Evolutionary conservation across 2,113 vertebrate genomes (phyloP), one percentile per base, ranked within the genome.

Genomic region (Cricetomys ansorgei): DNA sequence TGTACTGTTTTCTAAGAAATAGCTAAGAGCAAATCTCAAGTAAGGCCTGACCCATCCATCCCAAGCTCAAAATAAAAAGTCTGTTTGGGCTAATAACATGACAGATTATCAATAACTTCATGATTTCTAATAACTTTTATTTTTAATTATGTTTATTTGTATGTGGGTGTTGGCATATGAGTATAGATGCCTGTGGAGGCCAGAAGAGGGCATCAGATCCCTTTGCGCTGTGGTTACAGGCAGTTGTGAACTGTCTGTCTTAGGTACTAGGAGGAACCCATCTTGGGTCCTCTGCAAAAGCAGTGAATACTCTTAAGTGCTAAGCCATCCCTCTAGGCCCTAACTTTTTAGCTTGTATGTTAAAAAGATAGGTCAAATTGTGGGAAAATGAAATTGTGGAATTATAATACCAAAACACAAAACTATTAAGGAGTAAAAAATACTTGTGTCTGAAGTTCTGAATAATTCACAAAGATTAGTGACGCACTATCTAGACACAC

Each of bases 61-160:
- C 89, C 72, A 95, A 64, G 31, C 27, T 80, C 40, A 50, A 31
- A 83, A 69, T 92, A 37, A 88, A 80, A 95, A 93, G 70, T 37
- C 10, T 53, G 5, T 73, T 16, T 65, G 11, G 12, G 64, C 25
- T 64, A 45, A 7, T 72, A 13, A 21, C 16, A 55, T 62, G 5
- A 69, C 1, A 59, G 23, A 1, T 40, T 5, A 29, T 81, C 29
- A 65, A 40, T 73, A 55, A 86, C 37, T 5, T 79, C 31, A 57
- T 9, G 25, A 53, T 27, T 5, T 40, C 19, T 45, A 34, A 84
- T 19, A 3, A 31, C 31, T 45, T 50, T 79, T 50, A 53, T 31
- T 34, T 31, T 43, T 83, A 29, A 43, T 64, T 64, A 45, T 34
- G 57, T 43, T 13, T 31, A 62, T 79, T 17, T 11, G 7, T 64